Evolutionary conservation across 1,140 invertebrate species (phyloP), one percentile per base, ranked within the genome.

Genomic region (Trichoplusia ni): DNA sequence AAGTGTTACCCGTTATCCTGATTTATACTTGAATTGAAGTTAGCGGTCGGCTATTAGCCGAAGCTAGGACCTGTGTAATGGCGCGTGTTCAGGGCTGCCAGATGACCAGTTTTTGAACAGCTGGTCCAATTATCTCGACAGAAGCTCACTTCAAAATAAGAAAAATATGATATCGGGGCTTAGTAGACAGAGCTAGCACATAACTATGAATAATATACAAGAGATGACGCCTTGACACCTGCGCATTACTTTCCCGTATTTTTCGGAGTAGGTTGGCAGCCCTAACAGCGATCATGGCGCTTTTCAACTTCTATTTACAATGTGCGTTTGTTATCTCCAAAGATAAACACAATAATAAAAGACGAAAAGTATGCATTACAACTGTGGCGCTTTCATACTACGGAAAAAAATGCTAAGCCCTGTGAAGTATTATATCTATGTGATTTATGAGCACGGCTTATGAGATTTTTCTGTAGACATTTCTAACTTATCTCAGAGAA

Each of bases 11-110:
- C 31, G 49, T 56, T 64, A 58, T 58, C 51, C 51, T 58, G 51
- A 58, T 64, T 64, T 64, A 64, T 64, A 31, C 49, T 40, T 58
- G 25, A 58, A 33, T 23, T 37, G 53, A 64, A 58, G 63, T 64
- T 64, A 58, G 53, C 31, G 53, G 53, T 27, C 53, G 51, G 53
- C 63, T 58, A 70, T 61, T 70, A 61, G 51, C 18, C 40, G 19
- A 40, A 58, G 63, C 49, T 51, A 56, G 44, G 49, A 38, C 58
- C 64, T 70, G 63, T 63, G 68, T 70, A 70, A 66, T 66, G 42
- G 56, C 9, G 51, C 63, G 53, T 49, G 59, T 33, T 51, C 29
- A 13, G 16, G 14, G 47, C 25, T n/a, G 25, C 25, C 7, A 4
- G 3, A 4, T 7, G 7, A 27, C 25, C 7, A 4, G 25, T 27